Conservation (phyloP, 2,113 vertebrate genomes). For the Ibidorhyncha struthersii region DNA sequence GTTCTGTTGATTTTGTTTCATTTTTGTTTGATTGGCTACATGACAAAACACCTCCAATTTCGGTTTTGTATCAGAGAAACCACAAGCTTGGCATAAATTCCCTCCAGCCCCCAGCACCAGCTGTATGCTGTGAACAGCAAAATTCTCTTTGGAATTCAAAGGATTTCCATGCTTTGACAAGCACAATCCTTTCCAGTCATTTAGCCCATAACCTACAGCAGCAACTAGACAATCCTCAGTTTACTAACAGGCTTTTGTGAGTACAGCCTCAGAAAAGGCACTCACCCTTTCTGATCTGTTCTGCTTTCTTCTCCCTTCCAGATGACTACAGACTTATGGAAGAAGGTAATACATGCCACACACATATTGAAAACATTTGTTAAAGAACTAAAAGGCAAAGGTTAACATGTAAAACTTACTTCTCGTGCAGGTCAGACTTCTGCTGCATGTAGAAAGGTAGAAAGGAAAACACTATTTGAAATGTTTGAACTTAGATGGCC, state of each 20-base stretch:
- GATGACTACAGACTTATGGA: too few species aligned
- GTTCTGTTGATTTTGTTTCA: too few species aligned
- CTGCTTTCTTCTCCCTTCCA: not conserved
- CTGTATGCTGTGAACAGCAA: not conserved
- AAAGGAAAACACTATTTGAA: too few species aligned
- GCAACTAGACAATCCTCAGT: not conserved
- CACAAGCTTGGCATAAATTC: not conserved
- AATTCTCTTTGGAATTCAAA: not conserved
- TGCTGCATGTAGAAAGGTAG: not conserved
- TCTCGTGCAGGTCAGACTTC: not conserved
- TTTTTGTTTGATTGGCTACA: not conserved
- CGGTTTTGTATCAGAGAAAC: not conserved
- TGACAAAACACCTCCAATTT: not conserved
- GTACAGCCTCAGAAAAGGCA: not conserved
- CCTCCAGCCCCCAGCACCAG: not conserved
- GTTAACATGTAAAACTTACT: too few species aligned
- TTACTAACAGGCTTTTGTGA: not conserved
- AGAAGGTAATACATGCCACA: not conserved
- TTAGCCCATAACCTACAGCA: not conserved
- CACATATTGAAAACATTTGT: not conserved
- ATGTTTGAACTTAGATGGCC: too few species aligned
- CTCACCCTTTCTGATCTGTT: not conserved
- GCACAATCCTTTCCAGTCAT: not conserved
- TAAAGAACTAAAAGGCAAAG: not conserved
- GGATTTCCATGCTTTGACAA: not conserved